These are phyloP conservation scores for Oryzias celebensis DNA, from an alignment of 2,113 vertebrate species.

Conservation along the genomic window DNA sequence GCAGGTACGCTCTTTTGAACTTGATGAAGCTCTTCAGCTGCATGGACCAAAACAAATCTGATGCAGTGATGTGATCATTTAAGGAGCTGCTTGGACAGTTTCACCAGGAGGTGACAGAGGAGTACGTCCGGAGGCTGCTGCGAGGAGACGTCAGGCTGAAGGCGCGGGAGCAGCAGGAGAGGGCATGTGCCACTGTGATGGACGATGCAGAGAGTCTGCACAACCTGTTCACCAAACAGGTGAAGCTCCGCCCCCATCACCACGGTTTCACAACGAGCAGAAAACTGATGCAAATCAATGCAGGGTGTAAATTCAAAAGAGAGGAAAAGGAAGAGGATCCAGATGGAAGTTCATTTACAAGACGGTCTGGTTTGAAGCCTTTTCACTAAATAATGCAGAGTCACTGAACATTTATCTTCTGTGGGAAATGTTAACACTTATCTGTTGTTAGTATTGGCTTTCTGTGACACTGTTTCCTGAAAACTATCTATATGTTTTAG, in stretches of 20 bases:
- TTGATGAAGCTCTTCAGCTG: too few relatives aligned
- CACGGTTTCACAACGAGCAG: neutral
- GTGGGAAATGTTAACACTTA: too few relatives aligned
- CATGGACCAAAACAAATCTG: neutral
- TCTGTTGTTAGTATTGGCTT: too few relatives aligned
- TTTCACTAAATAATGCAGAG: too few relatives aligned
- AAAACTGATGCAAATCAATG: neutral
- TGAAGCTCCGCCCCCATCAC: constrained; percentile 61
- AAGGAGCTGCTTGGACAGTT: constrained; percentile 74
- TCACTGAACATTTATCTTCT: too few relatives aligned
- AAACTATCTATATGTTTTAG: too few relatives aligned
- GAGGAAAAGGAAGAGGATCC: too few relatives aligned
- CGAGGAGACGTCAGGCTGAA: constrained; percentile 79
- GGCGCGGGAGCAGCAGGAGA: constrained; percentile 68
- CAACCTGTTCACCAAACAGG: constrained; percentile 72
- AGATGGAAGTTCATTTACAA: too few relatives aligned
- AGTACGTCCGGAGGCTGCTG: constrained; percentile 83
- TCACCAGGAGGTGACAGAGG: constrained; percentile 76
- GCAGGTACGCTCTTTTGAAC: neutral
- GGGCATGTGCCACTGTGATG: constrained; percentile 62
- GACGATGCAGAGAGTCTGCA: constrained; percentile 69
- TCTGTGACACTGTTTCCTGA: too few relatives aligned
- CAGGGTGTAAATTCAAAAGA: too few relatives aligned
- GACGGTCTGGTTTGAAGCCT: too few relatives aligned
- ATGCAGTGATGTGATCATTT: neutral